Evolutionary conservation across 2,113 vertebrate species (phyloP), one percentile per base, ranked within the genome.

Genomic region (Bucco capensis): DNA sequence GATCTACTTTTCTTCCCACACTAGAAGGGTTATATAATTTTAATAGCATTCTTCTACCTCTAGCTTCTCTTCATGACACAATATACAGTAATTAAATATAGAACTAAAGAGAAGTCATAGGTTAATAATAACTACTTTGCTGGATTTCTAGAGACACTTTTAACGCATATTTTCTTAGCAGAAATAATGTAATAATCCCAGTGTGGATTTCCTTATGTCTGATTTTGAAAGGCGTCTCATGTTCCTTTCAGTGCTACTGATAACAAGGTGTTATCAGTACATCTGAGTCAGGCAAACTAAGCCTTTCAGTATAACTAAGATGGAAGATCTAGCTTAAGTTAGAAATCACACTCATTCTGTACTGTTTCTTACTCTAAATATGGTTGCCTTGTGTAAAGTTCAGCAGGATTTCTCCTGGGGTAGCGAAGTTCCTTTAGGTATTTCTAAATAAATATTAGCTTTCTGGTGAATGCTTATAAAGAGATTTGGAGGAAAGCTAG

Each of bases 361-460:
- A 47, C 69, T 78, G 30, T 30, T 86, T 57, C 53, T 84, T 53
- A 69, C 35, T 79, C 57, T 75, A 57, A 92, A 53, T 72, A 64
- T 60, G 21, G 57, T 62, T 90, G 78, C 40, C 19, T 44, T 92
- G 22, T 81, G 86, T 75, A 94, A 92, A 94, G 85, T 93, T 93
- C 77, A 92, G 30, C 44, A 81, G 30, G 49, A 81, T 95, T 94
- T 81, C 79, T 93, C 65, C 14, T 40, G 57, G 37, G 69, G 28
- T 65, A 78, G 23, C 14, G 49, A 56, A 81, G 56, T 86, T 90
- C 88, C 77, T 92, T 75, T 72, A 88, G 73, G 76, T 91, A 60
- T 83, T 74, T 40, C 76, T 83, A 88, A 86, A 92, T 71, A 90
- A 92, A 93, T 92, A 86, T 95, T 94, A 72, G 50, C 83, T 84